Evolutionary conservation across 2,888 invertebrate species (phyloP).

Genomic region (Lypha dubia): DNA sequence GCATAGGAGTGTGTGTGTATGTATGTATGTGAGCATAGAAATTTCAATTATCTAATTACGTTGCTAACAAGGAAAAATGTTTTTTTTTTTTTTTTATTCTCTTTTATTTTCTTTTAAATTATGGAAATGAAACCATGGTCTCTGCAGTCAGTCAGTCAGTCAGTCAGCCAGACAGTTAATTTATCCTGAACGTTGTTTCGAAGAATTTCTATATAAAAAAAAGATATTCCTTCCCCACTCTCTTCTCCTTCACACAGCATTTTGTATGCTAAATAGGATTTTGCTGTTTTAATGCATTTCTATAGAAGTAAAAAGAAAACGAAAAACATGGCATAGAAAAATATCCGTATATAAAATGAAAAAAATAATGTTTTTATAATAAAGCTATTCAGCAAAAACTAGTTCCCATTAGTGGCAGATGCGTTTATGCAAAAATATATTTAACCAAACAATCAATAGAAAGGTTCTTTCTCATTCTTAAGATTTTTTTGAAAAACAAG

Average conservation of each 20-base stretch:
- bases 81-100: neutral
- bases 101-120: constrained; percentile 26
- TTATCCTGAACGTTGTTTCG: constrained; percentile 40
- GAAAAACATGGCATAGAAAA: neutral
- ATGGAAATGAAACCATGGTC: constrained; percentile 4
- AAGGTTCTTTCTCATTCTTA: too few relatives aligned
- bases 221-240: neutral
- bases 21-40: constrained; percentile 2
- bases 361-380: constrained; percentile 24
- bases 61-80: constrained; percentile 3
- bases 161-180: too few relatives aligned
- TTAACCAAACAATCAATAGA: too few relatives aligned
- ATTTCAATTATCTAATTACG: constrained; percentile 67
- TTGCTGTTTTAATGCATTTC: constrained; percentile 23
- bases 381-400: constrained; percentile 27
- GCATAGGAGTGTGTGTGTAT: too few relatives aligned
- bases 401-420: constrained; percentile 9
- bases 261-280: constrained; percentile 14
- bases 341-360: neutral
- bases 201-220: neutral
- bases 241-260: neutral
- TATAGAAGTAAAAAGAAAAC: constrained; percentile 15
- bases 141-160: neutral
- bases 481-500: too few relatives aligned
- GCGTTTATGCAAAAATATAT: neutral